These are phyloP conservation scores for Eupithecia pulchellata DNA, from an alignment of 2,888 invertebrate species.

Conservation along the genomic window DNA sequence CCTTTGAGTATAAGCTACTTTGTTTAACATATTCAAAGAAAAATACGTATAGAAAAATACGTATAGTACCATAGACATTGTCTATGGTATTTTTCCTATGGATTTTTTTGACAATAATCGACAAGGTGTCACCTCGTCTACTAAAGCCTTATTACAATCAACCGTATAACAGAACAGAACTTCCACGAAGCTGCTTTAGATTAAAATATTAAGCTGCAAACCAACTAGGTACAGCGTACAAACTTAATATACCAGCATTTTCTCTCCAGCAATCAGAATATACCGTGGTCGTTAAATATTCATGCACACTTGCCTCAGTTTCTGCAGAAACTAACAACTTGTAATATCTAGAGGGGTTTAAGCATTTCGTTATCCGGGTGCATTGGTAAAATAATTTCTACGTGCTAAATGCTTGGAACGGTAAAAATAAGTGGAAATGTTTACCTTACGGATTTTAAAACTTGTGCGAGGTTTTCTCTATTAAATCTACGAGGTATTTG, in stretches of 20 bases:
- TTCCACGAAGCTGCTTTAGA: constrained; percentile 14
- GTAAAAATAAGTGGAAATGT: not conserved
- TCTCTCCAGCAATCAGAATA: constrained; percentile 36
- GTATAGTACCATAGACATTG: no score
- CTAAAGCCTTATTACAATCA: constrained; percentile 9
- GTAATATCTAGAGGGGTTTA: constrained; percentile 32
- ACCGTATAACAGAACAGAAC: constrained; percentile 8
- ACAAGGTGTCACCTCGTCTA: not conserved
- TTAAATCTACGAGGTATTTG: not conserved
- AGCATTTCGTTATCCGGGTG: constrained; percentile 30
- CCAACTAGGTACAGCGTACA: constrained; percentile 19
- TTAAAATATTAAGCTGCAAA: constrained; percentile 21
- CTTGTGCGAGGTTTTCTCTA: not conserved
- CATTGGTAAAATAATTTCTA: constrained; percentile 8
- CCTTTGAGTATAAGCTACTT: not conserved
- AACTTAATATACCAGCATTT: constrained; percentile 29
- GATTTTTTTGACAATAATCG: no score
- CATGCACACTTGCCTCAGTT: constrained; percentile 38
- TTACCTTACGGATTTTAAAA: not conserved
- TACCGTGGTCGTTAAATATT: constrained; percentile 39
- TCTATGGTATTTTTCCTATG: no score
- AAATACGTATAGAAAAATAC: no score
- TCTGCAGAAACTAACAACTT: constrained; percentile 35
- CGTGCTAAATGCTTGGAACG: constrained; percentile 1
- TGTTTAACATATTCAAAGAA: not conserved